phyloP scores from a whole-genome alignment of 1,140 invertebrate genomes.

The Hyposmocoma kahamanoa region DNA sequence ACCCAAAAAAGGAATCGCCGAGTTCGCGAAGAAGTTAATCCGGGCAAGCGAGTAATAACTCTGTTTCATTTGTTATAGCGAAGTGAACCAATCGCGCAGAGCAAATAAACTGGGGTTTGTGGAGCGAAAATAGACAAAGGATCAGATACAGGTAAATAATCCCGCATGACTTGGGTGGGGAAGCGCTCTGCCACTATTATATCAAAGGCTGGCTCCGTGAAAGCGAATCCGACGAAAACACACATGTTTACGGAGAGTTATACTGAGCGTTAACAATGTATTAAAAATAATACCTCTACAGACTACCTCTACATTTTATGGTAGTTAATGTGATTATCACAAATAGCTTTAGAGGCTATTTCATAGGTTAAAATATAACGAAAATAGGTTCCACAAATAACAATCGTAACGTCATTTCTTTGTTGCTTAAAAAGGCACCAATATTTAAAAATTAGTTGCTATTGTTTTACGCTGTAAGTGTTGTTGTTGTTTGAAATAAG shows the following conservation, averaged over 20 bases:
- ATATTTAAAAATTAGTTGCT: too few species aligned
- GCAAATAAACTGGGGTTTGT: conserved; percentile 59
- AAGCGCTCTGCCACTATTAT: conserved; percentile 53
- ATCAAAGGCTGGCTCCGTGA: conserved; percentile 33
- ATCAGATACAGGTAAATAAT: conserved; percentile 66
- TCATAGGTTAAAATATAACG: too few species aligned
- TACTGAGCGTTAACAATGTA: background rate
- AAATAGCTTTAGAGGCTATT: too few species aligned
- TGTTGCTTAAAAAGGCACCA: too few species aligned
- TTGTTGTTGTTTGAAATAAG: too few species aligned
- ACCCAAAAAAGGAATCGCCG: conserved; percentile 9
- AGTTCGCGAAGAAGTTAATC: conserved; percentile 37
- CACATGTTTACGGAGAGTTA: conserved; percentile 18
- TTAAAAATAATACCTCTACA: background rate
- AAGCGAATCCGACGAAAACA: conserved; percentile 38
- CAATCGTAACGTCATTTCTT: too few species aligned
- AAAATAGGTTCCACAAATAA: too few species aligned
- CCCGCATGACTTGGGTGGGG: conserved; percentile 47
- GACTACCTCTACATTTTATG: too few species aligned
- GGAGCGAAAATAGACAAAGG: conserved; percentile 67
- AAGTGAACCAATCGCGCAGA: conserved; percentile 58
- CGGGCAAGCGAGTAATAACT: conserved; percentile 53
- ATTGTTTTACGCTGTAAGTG: too few species aligned
- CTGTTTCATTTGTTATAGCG: conserved; percentile 55
- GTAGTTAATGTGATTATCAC: too few species aligned